Conservation (phyloP, 2,113 vertebrate species). For the Elaphurus davidianus region DNA sequence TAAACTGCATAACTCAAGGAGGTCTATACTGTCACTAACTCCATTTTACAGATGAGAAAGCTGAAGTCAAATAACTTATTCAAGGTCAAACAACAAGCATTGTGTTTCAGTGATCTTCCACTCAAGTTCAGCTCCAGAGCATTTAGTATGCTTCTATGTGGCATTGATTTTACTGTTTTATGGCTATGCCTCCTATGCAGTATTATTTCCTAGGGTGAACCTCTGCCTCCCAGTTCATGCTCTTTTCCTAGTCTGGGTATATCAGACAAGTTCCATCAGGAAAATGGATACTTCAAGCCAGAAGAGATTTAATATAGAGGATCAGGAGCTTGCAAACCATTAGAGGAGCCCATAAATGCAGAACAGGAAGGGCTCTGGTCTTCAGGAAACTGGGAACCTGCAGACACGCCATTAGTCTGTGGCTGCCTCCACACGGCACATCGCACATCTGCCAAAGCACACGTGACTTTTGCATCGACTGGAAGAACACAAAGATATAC, state of each 20-base stretch:
- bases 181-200: not conserved
- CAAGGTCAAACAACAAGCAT: not conserved
- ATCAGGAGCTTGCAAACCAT: not conserved
- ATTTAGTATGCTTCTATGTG: not conserved
- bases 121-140: not conserved
- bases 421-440: not conserved
- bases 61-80: not conserved
- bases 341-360: not conserved
- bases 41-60: not conserved
- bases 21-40: not conserved
- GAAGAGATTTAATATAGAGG: not conserved
- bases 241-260: not conserved
- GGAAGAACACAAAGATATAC: not conserved
- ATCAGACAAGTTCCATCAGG: not conserved
- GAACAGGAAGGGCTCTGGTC: not conserved
- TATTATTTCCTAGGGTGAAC: not conserved
- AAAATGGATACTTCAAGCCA: not conserved
- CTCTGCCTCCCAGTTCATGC: not conserved
- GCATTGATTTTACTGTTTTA: not conserved
- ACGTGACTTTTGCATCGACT: not conserved
- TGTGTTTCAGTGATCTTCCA: not conserved
- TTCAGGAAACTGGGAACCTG: not conserved
- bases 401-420: too few relatives aligned
- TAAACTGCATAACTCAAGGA: not conserved
- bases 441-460: not conserved